Evolutionary conservation across 2,797 vertebrate species (phyloP), one percentile per base, ranked within the genome.

Genomic region (Myiothlypis coronata): DNA sequence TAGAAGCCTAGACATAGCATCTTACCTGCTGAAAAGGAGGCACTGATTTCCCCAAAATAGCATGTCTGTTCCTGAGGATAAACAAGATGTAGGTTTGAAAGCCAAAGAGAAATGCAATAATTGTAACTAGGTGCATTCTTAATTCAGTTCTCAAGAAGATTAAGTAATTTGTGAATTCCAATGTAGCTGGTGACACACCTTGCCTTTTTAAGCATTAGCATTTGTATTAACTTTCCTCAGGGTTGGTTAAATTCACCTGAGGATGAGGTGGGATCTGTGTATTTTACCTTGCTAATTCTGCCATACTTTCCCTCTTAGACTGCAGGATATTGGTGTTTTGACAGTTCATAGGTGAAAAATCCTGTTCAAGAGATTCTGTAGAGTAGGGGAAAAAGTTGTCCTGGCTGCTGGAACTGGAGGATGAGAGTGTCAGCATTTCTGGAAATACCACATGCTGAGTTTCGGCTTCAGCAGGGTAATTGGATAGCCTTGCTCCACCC

Each of bases 61-160:
- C 37, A 9, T 5, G 23, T 70, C 41, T 8, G 1, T 30, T 67
- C 44, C 85, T 22, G 46, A 92, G 55, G 52, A 57, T 53, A 71
- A 86, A 77, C 19, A 39, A 80, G 17, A 53, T 41, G 39, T 12
- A 64, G 35, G 32, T 69, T 95, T 84, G 67, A 92, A 86, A 95
- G 65, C 85, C 91, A 94, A 96, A 94, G 86, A 80, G 22, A 70
- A 87, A 94, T 32, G 63, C 67, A 76, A 2, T 87, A 90, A 83
- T 26, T 61, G 15, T 70, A 52, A 72, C 52, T 63, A 43, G 37
- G 14, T 93, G 60, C 41, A 61, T 87, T 84, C 46, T 77, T 77
- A 67, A 72, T 22, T 57, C 47, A 5, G 32, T 87, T 93, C 50
- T 91, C 26, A 44, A 82, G 52, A 78, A 69, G 57, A 63, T 69